Conservation (phyloP, 2,797 vertebrate genomes). For the Mormyrus hasselquistii region DNA sequence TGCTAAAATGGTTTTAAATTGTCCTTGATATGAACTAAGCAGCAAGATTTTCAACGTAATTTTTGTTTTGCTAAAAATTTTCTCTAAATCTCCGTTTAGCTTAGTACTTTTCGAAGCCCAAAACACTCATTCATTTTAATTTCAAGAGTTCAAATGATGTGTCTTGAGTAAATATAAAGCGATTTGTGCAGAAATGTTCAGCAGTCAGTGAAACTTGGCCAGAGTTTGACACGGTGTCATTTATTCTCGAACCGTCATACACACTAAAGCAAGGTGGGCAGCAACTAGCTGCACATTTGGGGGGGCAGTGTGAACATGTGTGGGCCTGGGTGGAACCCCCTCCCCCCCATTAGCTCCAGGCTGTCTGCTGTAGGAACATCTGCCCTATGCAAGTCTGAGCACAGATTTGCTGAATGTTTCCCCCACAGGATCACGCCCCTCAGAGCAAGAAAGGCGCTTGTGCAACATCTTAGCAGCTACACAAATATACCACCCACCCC, state of each 20-base stretch:
- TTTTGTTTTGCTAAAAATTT: neutral
- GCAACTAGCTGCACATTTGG: neutral
- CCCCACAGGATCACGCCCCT: slow-evolving; percentile 22
- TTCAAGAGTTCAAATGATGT: neutral
- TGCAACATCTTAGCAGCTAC: neutral
- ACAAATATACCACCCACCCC: neutral
- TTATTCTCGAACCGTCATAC: neutral
- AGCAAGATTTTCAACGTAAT: neutral
- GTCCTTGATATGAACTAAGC: neutral
- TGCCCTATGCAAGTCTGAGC: slow-evolving; percentile 35
- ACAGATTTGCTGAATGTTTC: slow-evolving; percentile 7
- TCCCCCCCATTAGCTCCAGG: neutral
- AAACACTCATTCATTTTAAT: neutral
- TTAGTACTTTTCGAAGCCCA: neutral
- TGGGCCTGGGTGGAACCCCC: neutral
- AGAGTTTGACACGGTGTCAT: neutral
- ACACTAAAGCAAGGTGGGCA: neutral
- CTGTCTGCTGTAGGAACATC: slow-evolving; percentile 12
- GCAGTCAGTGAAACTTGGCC: neutral
- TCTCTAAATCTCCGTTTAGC: neutral
- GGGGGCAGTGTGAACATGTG: neutral
- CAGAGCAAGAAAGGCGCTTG: slow-evolving; percentile 27
- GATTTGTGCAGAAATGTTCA: neutral
- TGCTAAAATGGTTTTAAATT: neutral
- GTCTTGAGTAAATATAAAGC: neutral